Base-by-base conservation (phyloP, 2,888 invertebrate species). In the Druceiella hillmani region DNA sequence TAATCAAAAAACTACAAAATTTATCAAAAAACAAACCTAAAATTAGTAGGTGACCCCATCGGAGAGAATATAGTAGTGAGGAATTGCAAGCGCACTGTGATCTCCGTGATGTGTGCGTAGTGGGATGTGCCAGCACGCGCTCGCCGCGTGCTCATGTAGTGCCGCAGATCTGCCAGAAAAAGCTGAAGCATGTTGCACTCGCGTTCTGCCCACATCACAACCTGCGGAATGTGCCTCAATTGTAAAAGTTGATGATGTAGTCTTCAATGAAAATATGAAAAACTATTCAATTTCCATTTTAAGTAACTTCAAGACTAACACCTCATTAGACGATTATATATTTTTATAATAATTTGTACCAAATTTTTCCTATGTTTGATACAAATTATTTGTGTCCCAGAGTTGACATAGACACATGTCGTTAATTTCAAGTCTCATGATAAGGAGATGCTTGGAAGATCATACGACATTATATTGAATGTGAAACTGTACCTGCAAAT, bases 101-200 rank as follows among this genome's bases (percentile, higher is more conserved):
- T 83, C 62, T 94, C 90, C 30, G 87, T 88, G 61, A 87, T 83
- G 63, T 90, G 90, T 49, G 67, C 66, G 55, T 66, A 67, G 53
- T 67, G 67, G 39, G 61, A 62, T 38, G 62, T 59, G 48, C 65
- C 65, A 31, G 45, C 43, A 10, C 38, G 33, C 32, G 50, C 41
- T 40, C 58, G 57, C 40, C 55, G 45, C 41, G 51, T 50, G 39
- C 45, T 54, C 59, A 58, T 62, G 60, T 65, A 93, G 49, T 82
- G 79, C 35, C 86, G 82, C 31, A 94, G 67, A 62, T 93, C 90
- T 54, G 84, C 87, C 51, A 95, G 87, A 64, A 94, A 93, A 57
- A 90, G 81, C 7, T 83, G 80, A 87, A 92, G 89, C 93, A 95
- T 92, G 50, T 86, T 82, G 51, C 91, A 85, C 54, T 92, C 89